phyloP scores from a whole-genome alignment of 2,113 vertebrate species.

The Oryzias celebensis region DNA sequence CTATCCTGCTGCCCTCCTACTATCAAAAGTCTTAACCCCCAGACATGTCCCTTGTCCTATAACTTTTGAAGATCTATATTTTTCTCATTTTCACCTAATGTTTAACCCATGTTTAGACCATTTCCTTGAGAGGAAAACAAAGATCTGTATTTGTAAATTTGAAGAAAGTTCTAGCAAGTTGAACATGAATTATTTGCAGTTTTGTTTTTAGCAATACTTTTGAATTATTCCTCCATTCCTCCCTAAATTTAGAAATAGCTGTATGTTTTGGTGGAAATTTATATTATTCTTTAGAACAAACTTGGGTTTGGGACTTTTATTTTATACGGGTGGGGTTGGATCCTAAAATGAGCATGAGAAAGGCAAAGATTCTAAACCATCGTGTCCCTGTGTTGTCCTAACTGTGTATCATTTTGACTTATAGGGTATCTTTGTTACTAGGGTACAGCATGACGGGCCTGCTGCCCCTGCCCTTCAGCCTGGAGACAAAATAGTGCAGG shows the following conservation, averaged over 20 bases:
- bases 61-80: constrained; percentile 34
- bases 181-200: background rate
- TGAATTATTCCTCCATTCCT: constrained; percentile 36
- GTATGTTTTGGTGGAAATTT: constrained; percentile 34
- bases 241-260: constrained; percentile 43
- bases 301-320: background rate
- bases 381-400: constrained; percentile 88
- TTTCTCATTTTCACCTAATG: constrained; percentile 19
- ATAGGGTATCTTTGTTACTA: constrained; percentile 99
- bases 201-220: constrained; percentile 2
- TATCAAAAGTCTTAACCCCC: constrained; percentile 29
- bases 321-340: constrained; percentile 24
- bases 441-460: constrained; percentile 99
- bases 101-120: constrained; percentile 7
- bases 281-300: constrained; percentile 12
- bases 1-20: constrained; percentile 35
- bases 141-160: constrained; percentile 19
- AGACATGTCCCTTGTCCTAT: constrained; percentile 28
- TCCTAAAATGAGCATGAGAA: constrained; percentile 64
- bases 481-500: constrained; percentile 98
- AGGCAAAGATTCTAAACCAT: constrained; percentile 86
- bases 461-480: constrained; percentile 91
- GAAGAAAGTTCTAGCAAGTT: constrained; percentile 8
- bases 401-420: constrained; percentile 99
- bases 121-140: constrained; percentile 22